Evolutionary conservation across 2,888 invertebrate genomes (phyloP).

Genomic region (Agrotis puta): DNA sequence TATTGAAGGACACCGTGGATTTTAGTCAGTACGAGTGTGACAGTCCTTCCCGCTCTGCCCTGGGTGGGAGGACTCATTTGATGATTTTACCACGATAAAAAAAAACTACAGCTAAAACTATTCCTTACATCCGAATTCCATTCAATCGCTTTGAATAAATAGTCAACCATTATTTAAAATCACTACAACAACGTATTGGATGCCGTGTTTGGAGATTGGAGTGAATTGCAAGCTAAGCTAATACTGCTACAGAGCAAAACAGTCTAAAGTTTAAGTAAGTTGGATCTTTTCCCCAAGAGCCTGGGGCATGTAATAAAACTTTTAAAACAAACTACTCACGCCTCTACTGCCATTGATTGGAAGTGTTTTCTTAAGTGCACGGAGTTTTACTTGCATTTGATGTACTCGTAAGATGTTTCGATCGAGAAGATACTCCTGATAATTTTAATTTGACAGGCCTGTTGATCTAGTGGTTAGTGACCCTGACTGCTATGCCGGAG

Average conservation of each 20-base stretch:
- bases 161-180: background rate
- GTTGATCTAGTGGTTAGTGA: background rate
- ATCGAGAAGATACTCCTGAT: background rate
- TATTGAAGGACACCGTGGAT: no score
- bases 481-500: no score
- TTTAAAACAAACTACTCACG: conserved; percentile 49
- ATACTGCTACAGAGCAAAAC: conserved; percentile 29
- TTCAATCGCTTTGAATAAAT: background rate
- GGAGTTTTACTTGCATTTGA: conserved; percentile 11
- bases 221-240: conserved; percentile 31
- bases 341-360: conserved; percentile 36
- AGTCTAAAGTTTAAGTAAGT: conserved; percentile 38
- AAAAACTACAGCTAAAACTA: background rate
- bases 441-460: background rate
- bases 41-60: no score
- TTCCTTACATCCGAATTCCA: background rate
- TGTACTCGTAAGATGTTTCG: background rate
- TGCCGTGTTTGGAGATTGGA: conserved; percentile 7
- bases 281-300: conserved; percentile 33
- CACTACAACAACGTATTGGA: conserved; percentile 7
- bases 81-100: no score
- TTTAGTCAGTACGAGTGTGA: no score
- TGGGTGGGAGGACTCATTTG: no score
- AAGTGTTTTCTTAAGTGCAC: conserved; percentile 39
- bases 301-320: conserved; percentile 53